A percentile compares a stretch with the other conserved stretches of the same genome.
phyloP scores from a whole-genome alignment of 2,888 invertebrate genomes.

The Epinotia nisella region DNA sequence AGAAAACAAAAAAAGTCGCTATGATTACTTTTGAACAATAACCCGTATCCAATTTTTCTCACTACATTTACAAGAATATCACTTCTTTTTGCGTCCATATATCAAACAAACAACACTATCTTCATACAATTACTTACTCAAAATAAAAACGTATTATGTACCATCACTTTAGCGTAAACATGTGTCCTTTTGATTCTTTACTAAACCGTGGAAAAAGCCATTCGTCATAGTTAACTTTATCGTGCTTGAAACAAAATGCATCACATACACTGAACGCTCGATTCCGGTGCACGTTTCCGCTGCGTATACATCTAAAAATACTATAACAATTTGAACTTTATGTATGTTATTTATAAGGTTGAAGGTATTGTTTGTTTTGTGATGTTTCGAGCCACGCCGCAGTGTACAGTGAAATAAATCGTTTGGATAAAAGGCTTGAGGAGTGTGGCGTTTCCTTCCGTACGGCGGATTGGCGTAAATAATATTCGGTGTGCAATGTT shows the following conservation, averaged over 20 bases:
- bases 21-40: slow-evolving; percentile 2
- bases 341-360: neutral
- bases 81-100: slow-evolving; percentile 13
- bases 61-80: slow-evolving; percentile 19
- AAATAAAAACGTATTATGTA: neutral
- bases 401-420: slow-evolving; percentile 36
- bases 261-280: slow-evolving; percentile 28
- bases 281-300: slow-evolving; percentile 28
- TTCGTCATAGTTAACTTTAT: slow-evolving; percentile 40
- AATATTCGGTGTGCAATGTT: slow-evolving; percentile 1
- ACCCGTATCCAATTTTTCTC: slow-evolving; percentile 3
- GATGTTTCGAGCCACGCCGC: neutral
- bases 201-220: neutral
- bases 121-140: slow-evolving; percentile 15
- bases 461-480: slow-evolving; percentile 11
- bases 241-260: slow-evolving; percentile 36
- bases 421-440: slow-evolving; percentile 34
- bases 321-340: slow-evolving; percentile 5
- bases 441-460: slow-evolving; percentile 33
- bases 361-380: neutral
- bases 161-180: neutral
- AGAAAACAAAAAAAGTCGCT: neutral
- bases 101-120: slow-evolving; percentile 17
- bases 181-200: neutral
- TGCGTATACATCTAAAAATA: neutral